A percentile compares a stretch with the other conserved stretches of the same genome.
Evolutionary conservation across 2,888 invertebrate genomes (phyloP).

Genomic region (Lycia hirtaria): DNA sequence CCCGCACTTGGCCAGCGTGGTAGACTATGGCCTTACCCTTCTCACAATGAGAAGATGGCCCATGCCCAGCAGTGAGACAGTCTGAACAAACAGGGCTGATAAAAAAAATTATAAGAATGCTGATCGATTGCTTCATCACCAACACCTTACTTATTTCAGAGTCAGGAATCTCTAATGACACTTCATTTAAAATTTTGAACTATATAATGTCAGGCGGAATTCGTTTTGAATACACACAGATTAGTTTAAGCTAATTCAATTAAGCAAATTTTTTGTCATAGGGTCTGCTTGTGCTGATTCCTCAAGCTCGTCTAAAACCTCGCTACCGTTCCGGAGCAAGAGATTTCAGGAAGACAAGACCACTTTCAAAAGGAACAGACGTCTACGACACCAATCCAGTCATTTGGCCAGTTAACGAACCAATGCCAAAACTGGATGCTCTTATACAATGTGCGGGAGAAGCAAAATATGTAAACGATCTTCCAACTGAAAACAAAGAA

Average conservation of each 20-base stretch:
- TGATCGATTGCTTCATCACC: too few species aligned
- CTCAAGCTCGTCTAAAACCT: constrained; percentile 69
- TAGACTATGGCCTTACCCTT: too few species aligned
- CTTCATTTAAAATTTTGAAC: too few species aligned
- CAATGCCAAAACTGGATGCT: constrained; percentile 87
- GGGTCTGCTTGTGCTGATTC: constrained; percentile 83
- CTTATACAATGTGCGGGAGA: constrained; percentile 88
- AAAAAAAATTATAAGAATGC: too few species aligned
- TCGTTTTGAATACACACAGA: not conserved
- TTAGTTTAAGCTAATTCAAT: not conserved
- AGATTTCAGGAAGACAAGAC: constrained; percentile 78
- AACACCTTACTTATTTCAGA: too few species aligned
- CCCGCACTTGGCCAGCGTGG: too few species aligned
- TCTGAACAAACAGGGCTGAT: too few species aligned
- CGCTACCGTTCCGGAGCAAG: constrained; percentile 80
- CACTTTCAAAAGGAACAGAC: constrained; percentile 86
- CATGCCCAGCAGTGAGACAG: too few species aligned
- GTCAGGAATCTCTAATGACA: too few species aligned
- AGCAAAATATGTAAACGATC: constrained; percentile 87
- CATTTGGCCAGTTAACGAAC: constrained; percentile 88
- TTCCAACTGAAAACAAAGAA: constrained; percentile 85
- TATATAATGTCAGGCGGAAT: too few species aligned
- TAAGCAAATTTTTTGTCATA: constrained; percentile 43
- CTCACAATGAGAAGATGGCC: too few species aligned
- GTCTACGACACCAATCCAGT: constrained; percentile 87